These are phyloP conservation scores for Morpho achilles DNA, from an alignment of 2,888 invertebrate genomes.

Conservation along the genomic window DNA sequence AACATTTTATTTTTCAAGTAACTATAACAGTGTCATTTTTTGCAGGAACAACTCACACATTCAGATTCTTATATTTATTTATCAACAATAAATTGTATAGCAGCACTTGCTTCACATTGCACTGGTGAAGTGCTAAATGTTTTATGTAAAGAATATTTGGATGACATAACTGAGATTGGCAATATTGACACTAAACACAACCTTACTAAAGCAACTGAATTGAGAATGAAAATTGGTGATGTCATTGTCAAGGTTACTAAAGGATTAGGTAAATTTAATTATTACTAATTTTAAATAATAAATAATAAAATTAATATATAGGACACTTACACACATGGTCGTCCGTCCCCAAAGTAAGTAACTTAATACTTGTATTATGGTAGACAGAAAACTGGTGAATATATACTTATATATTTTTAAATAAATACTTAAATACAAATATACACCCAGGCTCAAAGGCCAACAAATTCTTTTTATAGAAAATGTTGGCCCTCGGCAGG, in stretches of 20 bases:
- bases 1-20: neutral
- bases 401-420: no score
- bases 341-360: no score
- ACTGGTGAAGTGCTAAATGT: slow-evolving; percentile 84
- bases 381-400: no score
- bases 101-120: slow-evolving; percentile 81
- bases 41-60: slow-evolving; percentile 85
- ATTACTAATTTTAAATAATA: no score
- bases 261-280: slow-evolving; percentile 79
- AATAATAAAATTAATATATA: no score
- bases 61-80: slow-evolving; percentile 91
- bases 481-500: no score
- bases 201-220: slow-evolving; percentile 72
- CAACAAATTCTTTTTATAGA: no score
- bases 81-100: slow-evolving; percentile 86
- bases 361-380: no score
- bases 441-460: no score
- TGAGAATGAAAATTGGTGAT: slow-evolving; percentile 89
- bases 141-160: slow-evolving; percentile 83
- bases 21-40: slow-evolving; percentile 24
- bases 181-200: slow-evolving; percentile 43
- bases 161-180: slow-evolving; percentile 40
- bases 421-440: no score
- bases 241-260: slow-evolving; percentile 85
- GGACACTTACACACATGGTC: no score